Conservation (phyloP, 2,888 invertebrate genomes). For the Eristalinus sepulchralis region DNA sequence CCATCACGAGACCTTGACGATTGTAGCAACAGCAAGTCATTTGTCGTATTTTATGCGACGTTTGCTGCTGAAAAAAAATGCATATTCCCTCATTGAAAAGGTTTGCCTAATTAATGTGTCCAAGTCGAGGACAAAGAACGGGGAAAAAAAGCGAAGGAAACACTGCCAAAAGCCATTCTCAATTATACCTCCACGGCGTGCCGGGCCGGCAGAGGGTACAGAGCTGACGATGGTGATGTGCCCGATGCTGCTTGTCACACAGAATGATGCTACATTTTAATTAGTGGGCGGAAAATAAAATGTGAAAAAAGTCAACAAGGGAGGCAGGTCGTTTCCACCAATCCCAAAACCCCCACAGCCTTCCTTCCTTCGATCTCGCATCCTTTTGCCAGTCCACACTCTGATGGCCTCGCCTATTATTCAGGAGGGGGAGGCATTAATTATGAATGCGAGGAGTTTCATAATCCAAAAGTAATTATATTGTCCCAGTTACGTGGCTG, state of each 20-base stretch:
- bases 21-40: conserved; percentile 18
- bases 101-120: conserved; percentile 1
- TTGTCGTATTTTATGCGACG: neutral
- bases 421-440: conserved; percentile 31
- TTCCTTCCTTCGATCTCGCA: neutral
- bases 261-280: conserved; percentile 53
- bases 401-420: neutral
- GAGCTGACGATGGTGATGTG: neutral
- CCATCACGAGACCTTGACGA: conserved; percentile 52
- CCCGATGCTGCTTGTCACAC: conserved; percentile 14
- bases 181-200: conserved; percentile 27
- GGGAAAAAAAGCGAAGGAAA: neutral
- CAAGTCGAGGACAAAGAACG: neutral
- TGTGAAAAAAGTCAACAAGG: conserved; percentile 51
- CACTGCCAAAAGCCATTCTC: conserved; percentile 26
- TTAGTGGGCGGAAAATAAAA: conserved; percentile 32
- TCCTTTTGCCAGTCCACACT: neutral
- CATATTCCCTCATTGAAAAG: neutral
- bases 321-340: neutral
- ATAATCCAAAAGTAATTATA: conserved; percentile 37
- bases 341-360: neutral
- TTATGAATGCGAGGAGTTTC: conserved; percentile 39
- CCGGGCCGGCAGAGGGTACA: neutral
- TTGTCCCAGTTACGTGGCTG: conserved; percentile 30
- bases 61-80: neutral